Evolutionary conservation across 2,888 invertebrate genomes (phyloP), one percentile per base, ranked within the genome.

Genomic region (Drosophila phalerata): DNA sequence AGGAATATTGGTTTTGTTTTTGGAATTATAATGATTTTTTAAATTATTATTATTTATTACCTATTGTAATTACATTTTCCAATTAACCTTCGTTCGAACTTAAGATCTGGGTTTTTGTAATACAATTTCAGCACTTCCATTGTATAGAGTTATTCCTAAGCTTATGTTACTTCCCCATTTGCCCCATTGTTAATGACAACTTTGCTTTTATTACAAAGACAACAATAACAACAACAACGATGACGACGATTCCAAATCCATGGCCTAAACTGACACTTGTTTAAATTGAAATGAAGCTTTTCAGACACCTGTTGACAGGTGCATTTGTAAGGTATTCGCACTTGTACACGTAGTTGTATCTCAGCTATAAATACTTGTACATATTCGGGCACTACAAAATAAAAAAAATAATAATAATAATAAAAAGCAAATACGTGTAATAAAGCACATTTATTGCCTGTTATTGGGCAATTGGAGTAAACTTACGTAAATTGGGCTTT

Each of bases 191-290:
- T 65, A 72, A 69, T 79, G 68, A 66, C 77, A 73, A 58, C 32
- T 77, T 53, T 47, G 38, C 60, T 85, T 71, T 63, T 68, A 69
- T 82, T 71, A 77, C 83, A 77, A 75, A 57, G 38, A 61, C 28
- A 19, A 28, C 15, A 65, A 42, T 10, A 49, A 51, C 10, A 65
- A 47, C 22, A 42, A 62, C 51, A 55, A 60, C 42, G 52, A 53
- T 61, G 38, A 13, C 34, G 34, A 30, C 30, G 30, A 37, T n/a
- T 40, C 28, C 42, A 34, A 67, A 53, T 49, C 38, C 63, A 64
- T 57, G 66, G 60, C 52, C 51, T 49, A 68, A 57, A 48, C 51
- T 60, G 75, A 76, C 81, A 83, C 77, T 80, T 83, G 80, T 77
- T 55, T 49, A 77, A 87, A 81, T 81, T 72, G 75, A 74, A 68